A percentile compares a stretch with the other conserved stretches of the same genome.
phyloP scores from a whole-genome alignment of 2,797 vertebrate genomes.

The Paratrypauchen microcephalus region DNA sequence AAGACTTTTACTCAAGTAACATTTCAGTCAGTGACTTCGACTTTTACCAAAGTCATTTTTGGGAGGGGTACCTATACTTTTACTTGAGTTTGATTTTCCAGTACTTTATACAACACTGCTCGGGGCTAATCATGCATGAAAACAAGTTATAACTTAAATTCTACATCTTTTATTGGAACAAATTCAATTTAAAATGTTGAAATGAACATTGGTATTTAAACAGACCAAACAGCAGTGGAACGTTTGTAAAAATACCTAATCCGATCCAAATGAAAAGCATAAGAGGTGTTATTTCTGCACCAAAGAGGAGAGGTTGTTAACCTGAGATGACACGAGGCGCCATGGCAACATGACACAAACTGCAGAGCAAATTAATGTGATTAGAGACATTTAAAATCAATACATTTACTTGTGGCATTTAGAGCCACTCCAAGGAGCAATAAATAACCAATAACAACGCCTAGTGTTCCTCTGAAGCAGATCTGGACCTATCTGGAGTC shows the following conservation, averaged over 20 bases:
- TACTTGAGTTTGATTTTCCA: too few species aligned
- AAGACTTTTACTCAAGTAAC: too few species aligned
- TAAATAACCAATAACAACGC: too few species aligned
- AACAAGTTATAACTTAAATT: neutral
- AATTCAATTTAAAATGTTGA: constrained; percentile 33
- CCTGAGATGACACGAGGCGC: constrained; percentile 45
- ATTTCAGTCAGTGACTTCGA: too few species aligned
- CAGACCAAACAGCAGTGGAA: constrained; percentile 11
- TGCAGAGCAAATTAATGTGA: constrained; percentile 27
- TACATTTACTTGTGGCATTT: constrained; percentile 13
- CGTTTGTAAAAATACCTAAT: constrained; percentile 20
- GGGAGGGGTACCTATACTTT: too few species aligned
- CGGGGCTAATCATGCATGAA: neutral
- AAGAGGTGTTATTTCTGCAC: constrained; percentile 5
- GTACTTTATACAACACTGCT: too few species aligned
- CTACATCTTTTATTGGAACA: constrained; percentile 55
- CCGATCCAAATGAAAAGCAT: constrained; percentile 18
- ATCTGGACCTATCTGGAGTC: constrained; percentile 24
- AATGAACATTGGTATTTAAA: neutral
- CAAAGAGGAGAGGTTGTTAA: neutral
- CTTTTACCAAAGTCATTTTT: too few species aligned
- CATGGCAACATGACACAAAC: constrained; percentile 32
- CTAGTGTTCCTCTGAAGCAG: constrained; percentile 1
- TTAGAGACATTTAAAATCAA: constrained; percentile 22
- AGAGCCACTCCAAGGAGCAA: neutral